Base-by-base conservation (phyloP, 1,140 invertebrate genomes). In the Mactra quadrangularis region DNA sequence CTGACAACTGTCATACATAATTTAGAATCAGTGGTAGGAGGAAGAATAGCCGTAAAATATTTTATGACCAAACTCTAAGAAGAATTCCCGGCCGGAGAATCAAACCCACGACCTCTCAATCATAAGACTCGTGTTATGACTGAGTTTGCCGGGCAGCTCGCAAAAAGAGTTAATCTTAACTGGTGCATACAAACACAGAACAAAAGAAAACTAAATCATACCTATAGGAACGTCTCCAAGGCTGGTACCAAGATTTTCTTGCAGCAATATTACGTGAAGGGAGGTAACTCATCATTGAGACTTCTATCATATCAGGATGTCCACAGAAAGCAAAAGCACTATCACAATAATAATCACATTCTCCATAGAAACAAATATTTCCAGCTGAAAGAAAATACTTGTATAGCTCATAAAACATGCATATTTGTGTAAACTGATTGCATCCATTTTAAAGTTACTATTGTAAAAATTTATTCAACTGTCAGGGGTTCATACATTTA, bases 271-370 rank as follows among this genome's bases (percentile, higher is more conserved):
- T 77, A 47, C 74, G 38, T 19, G 57, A 62, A 17, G 74, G 74
- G 57, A 77, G 59, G 29, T 62, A 77, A 62, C 57, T 64, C 74
- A 62, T 59, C 9, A 77, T 27, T 3, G 74, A 77, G 15, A 35
- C 38, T 59, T 77, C 74, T 17, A 77, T 60, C 1, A 64, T 52
- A 64, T 77, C 74, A 4, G 74, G 74, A 41, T 64, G 25, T 29
- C 74, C 74, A 31, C 74, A 77, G 45, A 77, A 77, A 33, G 74
- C 57, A 64, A 62, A 57, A 57, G 74, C 74, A 62, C 57, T 77
- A 41, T 77, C 47, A 41, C 74, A 77, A 55, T 77, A 77, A 25
- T 77, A 64, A 62, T 77, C 74, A 33, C 74, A 77, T 35, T 62
- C 41, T n/a, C 74, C 74, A 53, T 31, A 77, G 45, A 77, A 77